Evolutionary conservation across 2,888 invertebrate genomes (phyloP), one percentile per base, ranked within the genome.

Genomic region (Pyrrhia umbra): DNA sequence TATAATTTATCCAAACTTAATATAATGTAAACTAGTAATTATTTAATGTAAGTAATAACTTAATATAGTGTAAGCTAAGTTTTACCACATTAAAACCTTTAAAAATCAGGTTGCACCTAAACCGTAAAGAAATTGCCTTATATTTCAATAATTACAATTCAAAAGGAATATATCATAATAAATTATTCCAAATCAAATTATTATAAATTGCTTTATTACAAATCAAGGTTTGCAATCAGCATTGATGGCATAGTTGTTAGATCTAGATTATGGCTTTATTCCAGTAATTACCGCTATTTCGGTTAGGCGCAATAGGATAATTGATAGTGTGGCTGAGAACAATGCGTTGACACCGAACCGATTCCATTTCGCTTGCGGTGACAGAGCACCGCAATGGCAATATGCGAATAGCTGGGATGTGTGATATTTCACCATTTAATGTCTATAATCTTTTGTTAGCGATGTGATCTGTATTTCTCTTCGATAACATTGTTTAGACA

Each of bases 311-410:
- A 64, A 80, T 78, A 72, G 79, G 74, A 75, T 83, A 85, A 85
- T 85, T 85, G 82, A 83, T 84, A 69, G 80, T 79, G 77, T 74
- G 78, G 69, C 60, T 39, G 54, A 71, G 75, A 74, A 79, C 79
- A 80, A 78, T 75, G 76, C 75, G 72, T 74, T 79, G 78, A 78
- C 77, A 80, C 51, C 68, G 65, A 61, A 60, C 72, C 70, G 75
- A 75, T 75, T 73, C 68, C 75, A 75, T 80, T 72, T 77, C 59
- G 66, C 49, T 58, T 80, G 80, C 55, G 80, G 79, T 79, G 74
- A 73, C 56, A 62, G 42, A 59, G 56, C 49, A 49, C 69, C 72
- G 64, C 70, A 71, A 67, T 61, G 61, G 66, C 64, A 65, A 76
- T 69, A 75, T 68, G 68, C 63, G 57, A 64, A 79, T 62, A 45